Evolutionary conservation across 2,113 vertebrate genomes (phyloP).

Genomic region (Dromaius novaehollandiae): DNA sequence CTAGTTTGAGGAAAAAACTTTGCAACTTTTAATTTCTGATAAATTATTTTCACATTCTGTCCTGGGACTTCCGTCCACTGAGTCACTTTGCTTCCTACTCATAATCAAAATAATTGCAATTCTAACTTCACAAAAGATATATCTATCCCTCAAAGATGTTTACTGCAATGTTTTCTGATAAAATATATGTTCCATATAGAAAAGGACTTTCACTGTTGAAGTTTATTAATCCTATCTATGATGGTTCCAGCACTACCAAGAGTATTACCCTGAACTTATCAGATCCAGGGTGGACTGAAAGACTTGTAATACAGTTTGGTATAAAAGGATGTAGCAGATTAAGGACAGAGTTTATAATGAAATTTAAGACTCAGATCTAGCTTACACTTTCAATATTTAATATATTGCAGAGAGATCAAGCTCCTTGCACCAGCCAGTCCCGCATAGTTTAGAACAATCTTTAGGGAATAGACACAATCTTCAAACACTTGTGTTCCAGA

Average conservation of each 20-base stretch:
- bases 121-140: background rate
- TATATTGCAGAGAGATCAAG: background rate
- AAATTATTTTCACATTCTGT: background rate
- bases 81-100: background rate
- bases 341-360: background rate
- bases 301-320: background rate
- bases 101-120: background rate
- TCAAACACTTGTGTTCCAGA: background rate
- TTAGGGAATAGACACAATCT: background rate
- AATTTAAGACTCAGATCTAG: background rate
- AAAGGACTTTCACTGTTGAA: too few species aligned
- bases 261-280: too few species aligned
- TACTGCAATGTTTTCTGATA: background rate
- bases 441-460: background rate
- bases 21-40: background rate
- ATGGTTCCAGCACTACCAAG: too few species aligned
- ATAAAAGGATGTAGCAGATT: background rate
- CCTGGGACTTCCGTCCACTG: background rate
- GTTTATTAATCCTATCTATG: too few species aligned
- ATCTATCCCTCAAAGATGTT: background rate
- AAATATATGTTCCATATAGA: background rate
- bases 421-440: background rate
- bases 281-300: background rate
- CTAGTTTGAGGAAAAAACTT: background rate
- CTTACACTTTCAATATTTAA: background rate